These are phyloP conservation scores for Tanypteryx hageni DNA, from an alignment of 2,888 invertebrate species.

Conservation along the genomic window DNA sequence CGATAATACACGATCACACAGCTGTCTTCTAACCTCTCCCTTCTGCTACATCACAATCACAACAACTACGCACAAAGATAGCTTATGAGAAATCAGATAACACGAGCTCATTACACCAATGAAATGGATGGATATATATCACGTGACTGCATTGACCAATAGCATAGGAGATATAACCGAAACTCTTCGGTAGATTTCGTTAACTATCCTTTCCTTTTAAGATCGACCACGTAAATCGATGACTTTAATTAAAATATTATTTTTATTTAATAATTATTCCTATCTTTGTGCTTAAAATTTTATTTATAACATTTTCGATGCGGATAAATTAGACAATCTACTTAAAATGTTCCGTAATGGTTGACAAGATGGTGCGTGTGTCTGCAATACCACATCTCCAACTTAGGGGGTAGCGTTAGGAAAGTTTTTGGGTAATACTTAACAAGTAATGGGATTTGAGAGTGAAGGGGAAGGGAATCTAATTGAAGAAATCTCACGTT, in stretches of 20 bases:
- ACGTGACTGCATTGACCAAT: conserved; percentile 40
- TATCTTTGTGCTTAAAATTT: not conserved
- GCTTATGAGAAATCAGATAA: conserved; percentile 62
- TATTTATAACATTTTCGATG: not conserved
- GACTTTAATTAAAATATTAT: not conserved
- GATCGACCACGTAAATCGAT: not conserved
- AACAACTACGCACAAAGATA: conserved; percentile 63
- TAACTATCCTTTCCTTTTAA: not conserved
- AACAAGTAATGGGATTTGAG: conserved; percentile 54
- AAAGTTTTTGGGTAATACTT: conserved; percentile 46
- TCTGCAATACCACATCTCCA: conserved; percentile 38
- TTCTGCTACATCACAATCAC: conserved; percentile 63
- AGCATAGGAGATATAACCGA: not conserved
- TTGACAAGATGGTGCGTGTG: conserved; percentile 58
- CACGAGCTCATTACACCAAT: conserved; percentile 1
- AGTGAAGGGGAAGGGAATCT: conserved; percentile 36
- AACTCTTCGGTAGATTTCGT: not conserved
- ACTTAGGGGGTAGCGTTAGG: conserved; percentile 27
- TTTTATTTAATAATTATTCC: not conserved
- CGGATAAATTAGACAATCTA: not conserved
- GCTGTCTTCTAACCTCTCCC: conserved; percentile 51
- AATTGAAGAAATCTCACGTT: conserved; percentile 42
- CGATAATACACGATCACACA: conserved; percentile 40
- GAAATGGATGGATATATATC: not conserved
- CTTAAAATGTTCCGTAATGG: conserved; percentile 35